Evolutionary conservation across 2,113 vertebrate genomes (phyloP).

Genomic region (Lontra canadensis): DNA sequence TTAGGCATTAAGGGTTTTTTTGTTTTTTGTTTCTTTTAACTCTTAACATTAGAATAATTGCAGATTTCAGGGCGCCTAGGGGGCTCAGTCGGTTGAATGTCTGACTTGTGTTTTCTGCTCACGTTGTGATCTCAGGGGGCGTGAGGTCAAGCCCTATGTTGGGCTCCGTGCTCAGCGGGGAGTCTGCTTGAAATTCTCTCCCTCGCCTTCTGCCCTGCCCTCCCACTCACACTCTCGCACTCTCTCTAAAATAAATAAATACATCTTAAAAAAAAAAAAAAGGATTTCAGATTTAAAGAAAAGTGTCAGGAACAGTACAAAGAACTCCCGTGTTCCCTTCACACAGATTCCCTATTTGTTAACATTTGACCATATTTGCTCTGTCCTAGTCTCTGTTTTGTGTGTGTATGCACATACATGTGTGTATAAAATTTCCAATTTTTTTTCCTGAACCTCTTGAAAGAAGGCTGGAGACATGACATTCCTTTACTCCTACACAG

Average conservation of each 20-base stretch:
- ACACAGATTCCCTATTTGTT: not conserved
- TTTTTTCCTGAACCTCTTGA: not conserved
- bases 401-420: not conserved
- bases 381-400: not conserved
- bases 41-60: slow-evolving; percentile 1
- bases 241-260: not conserved
- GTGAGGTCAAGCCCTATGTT: not conserved
- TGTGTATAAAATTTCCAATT: not conserved
- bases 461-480: not conserved
- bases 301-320: not conserved
- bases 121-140: not conserved
- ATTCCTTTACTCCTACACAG: not conserved
- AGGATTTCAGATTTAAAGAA: not conserved
- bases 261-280: not conserved
- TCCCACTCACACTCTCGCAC: not conserved
- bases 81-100: not conserved
- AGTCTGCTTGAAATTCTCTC: not conserved
- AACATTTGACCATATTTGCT: not conserved
- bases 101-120: not conserved
- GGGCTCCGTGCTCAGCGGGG: not conserved
- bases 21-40: not conserved
- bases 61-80: not conserved
- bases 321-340: not conserved
- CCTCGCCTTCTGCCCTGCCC: not conserved
- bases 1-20: not conserved